Evolutionary conservation across 1,140 invertebrate species (phyloP), one percentile per base, ranked within the genome.

Genomic region (Mycetomoellerius zeteki): DNA sequence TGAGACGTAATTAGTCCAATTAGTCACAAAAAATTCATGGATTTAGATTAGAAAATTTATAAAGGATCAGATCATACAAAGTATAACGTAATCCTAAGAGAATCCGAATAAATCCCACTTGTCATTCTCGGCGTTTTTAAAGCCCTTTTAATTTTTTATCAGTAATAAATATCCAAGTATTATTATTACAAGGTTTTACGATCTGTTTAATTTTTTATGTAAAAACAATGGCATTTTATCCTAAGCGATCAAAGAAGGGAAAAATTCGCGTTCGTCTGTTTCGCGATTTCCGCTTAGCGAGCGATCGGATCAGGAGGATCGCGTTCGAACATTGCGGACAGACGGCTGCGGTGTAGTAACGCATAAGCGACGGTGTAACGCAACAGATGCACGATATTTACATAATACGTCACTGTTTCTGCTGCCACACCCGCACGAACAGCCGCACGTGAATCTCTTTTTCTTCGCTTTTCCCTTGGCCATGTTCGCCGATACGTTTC

Each of bases 321-420:
- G 71, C 12, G 24, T 76, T 4, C 12, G 24, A 27, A 52, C 60
- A 12, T 64, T 56, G 64, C 73, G 24, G n/a, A 65, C 12, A 12
- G n/a, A 21, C 14, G 21, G 12, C 21, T n/a, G n/a, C 54, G n/a
- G 19, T n/a, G 19, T n/a, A n/a, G n/a, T n/a, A n/a, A n/a, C n/a
- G 62, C 37, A 12, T 47, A 62, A 21, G 52, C 8, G 19, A 21
- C 24, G 37, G 30, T 43, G n/a, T 75, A 88, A 69, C 24, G 21
- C 60, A 78, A 84, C 71, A 56, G 60, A 71, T 60, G 65, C 24
- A 62, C 4, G 43, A 86, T 92, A 93, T 94, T 94, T 95, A 95
- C 94, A 92, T 91, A 93, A 89, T 85, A 93, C 88, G 92, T 95
- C 94, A 94, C 95, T 95, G 94, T 95, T 95, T 94, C 95, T 94